Conservation (phyloP, 2,888 invertebrate genomes). For the Sarcophaga subvicina region DNA sequence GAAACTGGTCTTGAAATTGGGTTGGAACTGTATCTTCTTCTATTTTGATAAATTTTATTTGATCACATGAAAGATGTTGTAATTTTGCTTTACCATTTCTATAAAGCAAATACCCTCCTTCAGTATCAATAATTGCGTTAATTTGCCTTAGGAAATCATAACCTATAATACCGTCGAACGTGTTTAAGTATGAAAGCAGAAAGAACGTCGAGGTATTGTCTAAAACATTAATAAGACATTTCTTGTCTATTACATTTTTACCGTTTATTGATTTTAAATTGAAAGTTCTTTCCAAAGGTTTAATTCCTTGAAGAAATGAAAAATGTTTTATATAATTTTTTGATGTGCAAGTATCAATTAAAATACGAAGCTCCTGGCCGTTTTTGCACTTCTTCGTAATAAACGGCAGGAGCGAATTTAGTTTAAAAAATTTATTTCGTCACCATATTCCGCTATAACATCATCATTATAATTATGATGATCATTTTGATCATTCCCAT, state of each 20-base stretch:
- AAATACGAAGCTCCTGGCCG: conserved; percentile 5
- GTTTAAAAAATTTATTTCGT: conserved; percentile 37
- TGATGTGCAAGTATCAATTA: background rate
- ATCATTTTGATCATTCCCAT: too few relatives aligned
- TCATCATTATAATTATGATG: too few relatives aligned
- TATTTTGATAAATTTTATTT: background rate
- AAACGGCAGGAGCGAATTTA: conserved; percentile 16
- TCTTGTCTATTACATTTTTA: background rate
- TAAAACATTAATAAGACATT: background rate
- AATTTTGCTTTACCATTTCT: conserved; percentile 33
- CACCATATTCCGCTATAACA: conserved; percentile 1
- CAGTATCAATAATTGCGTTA: conserved; percentile 28
- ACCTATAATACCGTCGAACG: background rate
- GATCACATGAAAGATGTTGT: background rate
- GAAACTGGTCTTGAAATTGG: background rate
- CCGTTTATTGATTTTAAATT: conserved; percentile 1
- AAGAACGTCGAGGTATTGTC: background rate
- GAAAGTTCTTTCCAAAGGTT: background rate
- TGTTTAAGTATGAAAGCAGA: background rate
- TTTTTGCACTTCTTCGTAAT: conserved; percentile 27
- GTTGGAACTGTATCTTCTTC: background rate
- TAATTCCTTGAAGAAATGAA: background rate
- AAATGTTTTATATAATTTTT: background rate
- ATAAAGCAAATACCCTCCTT: conserved; percentile 32
- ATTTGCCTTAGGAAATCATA: conserved; percentile 17